Conservation (phyloP, 2,113 vertebrate genomes). For the Lycaon pictus region DNA sequence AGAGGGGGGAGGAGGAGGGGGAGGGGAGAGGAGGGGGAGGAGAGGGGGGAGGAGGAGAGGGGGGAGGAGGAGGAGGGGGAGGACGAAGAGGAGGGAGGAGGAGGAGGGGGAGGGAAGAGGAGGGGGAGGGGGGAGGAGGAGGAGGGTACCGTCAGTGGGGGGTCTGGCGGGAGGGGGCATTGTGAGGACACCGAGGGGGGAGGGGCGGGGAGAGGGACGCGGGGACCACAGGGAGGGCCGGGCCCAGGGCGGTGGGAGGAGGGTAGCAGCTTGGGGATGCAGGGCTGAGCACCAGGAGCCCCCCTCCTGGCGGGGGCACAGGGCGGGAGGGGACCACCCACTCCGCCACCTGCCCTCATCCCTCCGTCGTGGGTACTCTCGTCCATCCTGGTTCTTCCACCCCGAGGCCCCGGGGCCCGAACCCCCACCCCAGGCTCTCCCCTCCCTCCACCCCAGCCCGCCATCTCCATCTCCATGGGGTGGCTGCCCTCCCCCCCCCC, state of each 20-base stretch:
- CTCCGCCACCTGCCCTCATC: not conserved
- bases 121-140: no score
- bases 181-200: not conserved
- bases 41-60: accelerated
- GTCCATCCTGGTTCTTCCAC: not conserved
- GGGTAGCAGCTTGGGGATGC: not conserved
- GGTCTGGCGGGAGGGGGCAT: accelerated
- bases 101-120: no score
- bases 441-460: no score
- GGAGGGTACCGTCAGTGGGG: no score
- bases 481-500: not conserved
- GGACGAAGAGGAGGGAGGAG: no score
- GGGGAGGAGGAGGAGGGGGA: no score
- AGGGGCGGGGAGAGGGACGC: not conserved
- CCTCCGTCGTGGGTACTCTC: not conserved
- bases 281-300: not conserved
- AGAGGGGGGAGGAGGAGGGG: no score
- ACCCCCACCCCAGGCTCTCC: not conserved
- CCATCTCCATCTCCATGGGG: no score
- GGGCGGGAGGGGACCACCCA: no score
- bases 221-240: not conserved
- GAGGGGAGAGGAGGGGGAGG: no score
- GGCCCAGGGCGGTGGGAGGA: not conserved
- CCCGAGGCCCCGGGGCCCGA: not conserved
- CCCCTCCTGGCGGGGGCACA: not conserved